Conservation (phyloP, 2,888 invertebrate species). For the Busseola fusca region DNA sequence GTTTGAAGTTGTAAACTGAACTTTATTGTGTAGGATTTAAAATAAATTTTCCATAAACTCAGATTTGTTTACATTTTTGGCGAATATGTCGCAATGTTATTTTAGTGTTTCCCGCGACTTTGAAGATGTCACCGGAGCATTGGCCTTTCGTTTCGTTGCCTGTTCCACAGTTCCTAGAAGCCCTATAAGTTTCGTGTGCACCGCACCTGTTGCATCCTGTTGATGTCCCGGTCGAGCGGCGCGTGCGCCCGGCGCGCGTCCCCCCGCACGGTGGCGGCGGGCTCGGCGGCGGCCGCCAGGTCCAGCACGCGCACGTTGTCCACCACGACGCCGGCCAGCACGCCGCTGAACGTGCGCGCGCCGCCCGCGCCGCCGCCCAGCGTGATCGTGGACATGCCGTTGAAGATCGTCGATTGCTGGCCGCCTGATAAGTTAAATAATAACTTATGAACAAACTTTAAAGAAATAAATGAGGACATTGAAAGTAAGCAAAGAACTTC, state of each 20-base stretch:
- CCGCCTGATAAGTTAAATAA: conserved; percentile 90
- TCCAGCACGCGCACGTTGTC: conserved; percentile 96
- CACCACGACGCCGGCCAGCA: conserved; percentile 96
- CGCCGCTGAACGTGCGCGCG: conserved; percentile 94
- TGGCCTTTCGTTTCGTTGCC: not conserved
- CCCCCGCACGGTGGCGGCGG: conserved; percentile 93
- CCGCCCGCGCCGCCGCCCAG: conserved; percentile 94
- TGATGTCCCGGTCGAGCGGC: conserved; percentile 93
- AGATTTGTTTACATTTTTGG: too few species aligned
- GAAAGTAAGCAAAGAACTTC: not conserved
- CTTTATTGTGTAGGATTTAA: too few species aligned
- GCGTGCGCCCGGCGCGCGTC: conserved; percentile 94
- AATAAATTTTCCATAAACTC: too few species aligned
- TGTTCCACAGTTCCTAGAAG: not conserved
- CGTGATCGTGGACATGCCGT: conserved; percentile 96
- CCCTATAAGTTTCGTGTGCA: too few species aligned
- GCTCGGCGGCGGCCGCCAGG: conserved; percentile 94
- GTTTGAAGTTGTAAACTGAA: too few species aligned
- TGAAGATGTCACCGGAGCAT: not conserved
- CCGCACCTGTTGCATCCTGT: conserved; percentile 94
- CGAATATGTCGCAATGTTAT: too few species aligned
- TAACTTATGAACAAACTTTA: not conserved
- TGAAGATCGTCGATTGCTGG: conserved; percentile 95
- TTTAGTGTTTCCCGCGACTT: not conserved
- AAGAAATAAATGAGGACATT: not conserved